Base-by-base conservation (phyloP, 2,888 invertebrate species). In the Drosophila silvestris region DNA sequence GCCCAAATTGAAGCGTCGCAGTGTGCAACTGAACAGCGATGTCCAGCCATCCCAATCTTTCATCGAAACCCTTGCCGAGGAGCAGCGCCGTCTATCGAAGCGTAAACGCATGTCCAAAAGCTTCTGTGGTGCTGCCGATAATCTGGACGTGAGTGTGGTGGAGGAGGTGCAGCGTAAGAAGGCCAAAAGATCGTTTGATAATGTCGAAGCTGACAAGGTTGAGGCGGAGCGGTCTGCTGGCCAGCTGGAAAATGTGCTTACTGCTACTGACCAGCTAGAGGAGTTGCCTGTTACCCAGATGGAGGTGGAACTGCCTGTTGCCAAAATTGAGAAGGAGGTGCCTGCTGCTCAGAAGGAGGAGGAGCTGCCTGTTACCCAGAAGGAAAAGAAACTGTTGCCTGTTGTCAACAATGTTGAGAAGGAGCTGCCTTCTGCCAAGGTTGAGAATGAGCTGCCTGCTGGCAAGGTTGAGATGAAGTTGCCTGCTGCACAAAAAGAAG, bases 11-110 rank as follows among this genome's bases (percentile, higher is more conserved):
- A 82, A 78, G 35, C 79, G 86, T 4, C 83, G 83, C 60, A 89
- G 87, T n/a, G 75, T 76, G 9, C 70, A 76, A 10, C 22, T 58
- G 9, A 75, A 56, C 30, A 73, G 60, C 26, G 84, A 77, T n/a
- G 79, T 82, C 0, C 82, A 84, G 41, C 91, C 92, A 6, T 92
- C 92, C 0, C 89, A 91, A 47, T 92, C 92, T 1, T 91, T 92
- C 47, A 81, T 91, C n/a, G 91, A 92, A 61, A 85, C 81, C 30
- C 39, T 92, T 16, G 79, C 77, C 50, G 78, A 85, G n/a, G 62
- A 66, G 0, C 65, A 75, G 22, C 50, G 39, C 0, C 58, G 65
- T 32, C 59, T 35, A 1, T 50, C 74, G 1, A 92, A 91, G 65
- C 81, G 90, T 5, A 91, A 90, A 26, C 82, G 90, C 7, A 37